Evolutionary conservation across 2,888 invertebrate species (phyloP).

Genomic region (Lithophane ornitopus): DNA sequence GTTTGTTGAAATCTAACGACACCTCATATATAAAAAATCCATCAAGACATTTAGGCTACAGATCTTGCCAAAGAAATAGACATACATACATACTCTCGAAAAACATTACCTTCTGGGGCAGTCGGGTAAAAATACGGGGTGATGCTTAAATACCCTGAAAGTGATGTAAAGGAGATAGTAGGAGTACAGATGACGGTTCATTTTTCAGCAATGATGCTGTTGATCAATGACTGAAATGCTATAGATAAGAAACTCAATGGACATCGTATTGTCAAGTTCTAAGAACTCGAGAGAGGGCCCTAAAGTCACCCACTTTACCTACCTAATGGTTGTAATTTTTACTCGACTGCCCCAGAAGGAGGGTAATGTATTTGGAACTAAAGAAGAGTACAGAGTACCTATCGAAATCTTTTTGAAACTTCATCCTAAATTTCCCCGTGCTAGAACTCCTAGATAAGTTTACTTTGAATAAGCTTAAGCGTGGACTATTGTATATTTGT

Average conservation of each 20-base stretch:
- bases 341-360: too few species aligned
- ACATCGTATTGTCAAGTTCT: background rate
- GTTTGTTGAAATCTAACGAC: too few species aligned
- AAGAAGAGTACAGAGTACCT: background rate
- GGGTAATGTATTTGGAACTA: background rate
- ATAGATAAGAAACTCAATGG: background rate
- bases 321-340: background rate
- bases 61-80: too few species aligned
- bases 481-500: background rate
- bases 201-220: background rate
- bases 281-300: background rate
- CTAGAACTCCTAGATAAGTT: background rate
- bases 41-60: too few species aligned
- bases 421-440: background rate
- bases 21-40: too few species aligned
- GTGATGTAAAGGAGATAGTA: background rate
- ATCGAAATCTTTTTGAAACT: background rate
- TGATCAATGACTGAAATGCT: background rate
- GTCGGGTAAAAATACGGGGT: background rate
- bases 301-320: background rate
- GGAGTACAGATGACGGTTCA: background rate
- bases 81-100: too few species aligned
- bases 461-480: background rate
- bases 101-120: too few species aligned
- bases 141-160: background rate